These are phyloP conservation scores for Periophthalmus modestus DNA, from an alignment of 2,113 vertebrate genomes.

Conservation along the genomic window DNA sequence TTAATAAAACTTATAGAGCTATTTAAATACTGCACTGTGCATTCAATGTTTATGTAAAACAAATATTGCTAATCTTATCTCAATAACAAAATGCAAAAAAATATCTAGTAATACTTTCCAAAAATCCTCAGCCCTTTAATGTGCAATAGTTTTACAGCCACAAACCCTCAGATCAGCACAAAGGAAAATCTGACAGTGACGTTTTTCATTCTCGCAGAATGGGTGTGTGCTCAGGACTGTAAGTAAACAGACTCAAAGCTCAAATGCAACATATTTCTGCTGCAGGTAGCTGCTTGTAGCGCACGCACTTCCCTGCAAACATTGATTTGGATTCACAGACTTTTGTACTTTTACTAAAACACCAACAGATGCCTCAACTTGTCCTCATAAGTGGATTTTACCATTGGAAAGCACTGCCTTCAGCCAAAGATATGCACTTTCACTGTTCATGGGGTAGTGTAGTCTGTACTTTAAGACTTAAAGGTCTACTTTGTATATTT, in stretches of 20 bases:
- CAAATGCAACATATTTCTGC: conserved; percentile 13
- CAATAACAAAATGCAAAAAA: neutral
- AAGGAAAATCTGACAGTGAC: conserved; percentile 12
- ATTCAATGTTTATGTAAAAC: too few species aligned
- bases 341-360: conserved; percentile 12
- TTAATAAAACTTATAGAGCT: too few species aligned
- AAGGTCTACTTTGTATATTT: neutral
- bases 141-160: neutral
- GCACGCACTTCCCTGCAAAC: neutral
- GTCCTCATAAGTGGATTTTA: conserved; percentile 17
- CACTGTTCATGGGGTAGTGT: neutral
- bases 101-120: neutral
- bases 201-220: neutral
- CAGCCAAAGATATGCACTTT: neutral
- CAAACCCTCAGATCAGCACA: neutral
- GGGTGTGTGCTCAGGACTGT: conserved; percentile 12
- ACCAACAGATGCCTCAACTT: conserved; percentile 33
- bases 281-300: conserved; percentile 46
- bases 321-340: conserved; percentile 5
- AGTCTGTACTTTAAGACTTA: neutral
- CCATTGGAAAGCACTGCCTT: neutral
- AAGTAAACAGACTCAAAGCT: neutral
- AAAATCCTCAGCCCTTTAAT: neutral
- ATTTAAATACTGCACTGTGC: too few species aligned
- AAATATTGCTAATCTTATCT: neutral